Base-by-base conservation (phyloP, 2,888 invertebrate species). In the Himalopsyche anomala region DNA sequence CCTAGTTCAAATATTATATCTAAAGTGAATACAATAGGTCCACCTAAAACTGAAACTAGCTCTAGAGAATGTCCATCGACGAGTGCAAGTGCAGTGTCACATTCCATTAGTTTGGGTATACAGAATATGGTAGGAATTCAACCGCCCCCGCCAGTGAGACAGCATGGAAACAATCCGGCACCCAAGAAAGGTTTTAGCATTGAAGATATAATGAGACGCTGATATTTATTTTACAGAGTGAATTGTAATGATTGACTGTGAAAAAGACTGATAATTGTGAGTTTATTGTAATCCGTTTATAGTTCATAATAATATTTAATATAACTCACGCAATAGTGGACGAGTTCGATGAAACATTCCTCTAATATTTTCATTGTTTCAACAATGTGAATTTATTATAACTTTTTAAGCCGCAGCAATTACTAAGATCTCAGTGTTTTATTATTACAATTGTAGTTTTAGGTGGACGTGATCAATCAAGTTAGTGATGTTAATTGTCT, bases 161-260 rank as follows among this genome's bases (percentile, higher is more conserved):
- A 87, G 45, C 86, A 82, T 55, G 88, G 87, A 6, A 40, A 62
- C 12, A 85, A 87, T 42, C 84, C 87, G 19, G 95, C 95, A 12
- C 94, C 96, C 89, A 96, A 96, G 90, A 96, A 97, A 90, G 97
- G 97, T 28, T 97, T 97, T 91, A 97, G 97, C 90, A 97, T 97
- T 93, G 97, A 97, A 90, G 97, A 97, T 89, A 97, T 97, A 89
- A 97, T 97, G 97, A 94, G 97, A 90, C 96, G 97, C 91, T 97
- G 94, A 94, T 90, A 89, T 88, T 56, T 28, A 87, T 36, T 81
- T 36, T 51, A 79, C 69, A 81, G 80, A 79, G 54, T 28, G 19
- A n/a, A 45, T 42, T n/a, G n/a, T 40, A 80, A 80, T 80, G 51
- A 82, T 19, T 85, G 82, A 80, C 82, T 82, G 83, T 85, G 55